Conservation (phyloP, 2,797 vertebrate genomes). For the Strix occidentalis region DNA sequence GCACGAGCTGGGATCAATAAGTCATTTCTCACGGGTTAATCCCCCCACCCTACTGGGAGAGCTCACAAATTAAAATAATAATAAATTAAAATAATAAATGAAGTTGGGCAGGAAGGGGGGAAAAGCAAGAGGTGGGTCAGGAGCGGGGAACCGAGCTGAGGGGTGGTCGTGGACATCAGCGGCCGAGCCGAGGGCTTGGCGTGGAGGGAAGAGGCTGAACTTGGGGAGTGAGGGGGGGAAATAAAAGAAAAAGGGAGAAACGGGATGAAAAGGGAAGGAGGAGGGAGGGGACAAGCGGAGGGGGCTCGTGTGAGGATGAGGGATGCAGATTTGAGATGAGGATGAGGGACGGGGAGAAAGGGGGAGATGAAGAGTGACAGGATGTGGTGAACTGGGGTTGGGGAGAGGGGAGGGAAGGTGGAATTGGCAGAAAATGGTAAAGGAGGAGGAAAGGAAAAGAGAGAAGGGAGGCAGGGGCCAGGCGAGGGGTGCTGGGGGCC, state of each 20-base stretch:
- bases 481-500: not conserved
- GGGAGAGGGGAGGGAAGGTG: not conserved
- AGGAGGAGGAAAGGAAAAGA: not conserved
- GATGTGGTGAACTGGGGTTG: not conserved
- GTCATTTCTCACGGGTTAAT: not conserved
- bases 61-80: not conserved
- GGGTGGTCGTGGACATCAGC: not conserved
- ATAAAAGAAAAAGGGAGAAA: not conserved
- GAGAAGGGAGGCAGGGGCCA: too few species aligned
- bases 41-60: not conserved
- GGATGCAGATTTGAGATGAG: not conserved
- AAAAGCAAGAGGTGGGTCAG: not conserved
- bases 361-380: not conserved
- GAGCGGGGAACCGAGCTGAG: not conserved
- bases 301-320: not conserved
- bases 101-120: not conserved
- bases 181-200: not conserved
- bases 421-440: not conserved
- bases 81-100: not conserved
- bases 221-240: fast-evolving
- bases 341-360: not conserved
- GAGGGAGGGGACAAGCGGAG: not conserved
- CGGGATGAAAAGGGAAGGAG: not conserved
- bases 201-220: too few species aligned
- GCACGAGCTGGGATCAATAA: not conserved